phyloP scores from a whole-genome alignment of 2,797 vertebrate genomes.

The Hemitrygon akajei region DNA sequence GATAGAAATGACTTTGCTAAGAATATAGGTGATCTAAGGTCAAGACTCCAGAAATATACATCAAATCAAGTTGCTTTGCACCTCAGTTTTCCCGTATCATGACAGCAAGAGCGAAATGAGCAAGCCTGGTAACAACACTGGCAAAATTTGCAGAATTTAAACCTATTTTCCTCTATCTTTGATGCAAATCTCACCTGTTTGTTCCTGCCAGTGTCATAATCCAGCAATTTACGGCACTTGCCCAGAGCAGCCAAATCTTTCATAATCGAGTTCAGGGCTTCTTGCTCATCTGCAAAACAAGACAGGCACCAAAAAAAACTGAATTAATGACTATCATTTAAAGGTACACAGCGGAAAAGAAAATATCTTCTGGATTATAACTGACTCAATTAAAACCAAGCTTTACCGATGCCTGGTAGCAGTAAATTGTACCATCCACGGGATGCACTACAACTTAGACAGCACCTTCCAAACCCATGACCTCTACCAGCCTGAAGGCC shows the following conservation, averaged over 20 bases:
- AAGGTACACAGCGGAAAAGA: background rate
- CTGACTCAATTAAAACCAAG: background rate
- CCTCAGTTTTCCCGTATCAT: background rate
- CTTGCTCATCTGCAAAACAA: constrained; percentile 71
- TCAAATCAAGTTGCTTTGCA: background rate
- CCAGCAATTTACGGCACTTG: constrained; percentile 66
- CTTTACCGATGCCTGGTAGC: no score
- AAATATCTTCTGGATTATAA: background rate
- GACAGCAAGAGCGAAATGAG: background rate
- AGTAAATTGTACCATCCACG: no score
- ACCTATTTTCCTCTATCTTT: background rate
- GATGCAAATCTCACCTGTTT: constrained; percentile 69
- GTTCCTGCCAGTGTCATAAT: constrained; percentile 61
- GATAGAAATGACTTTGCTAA: no score
- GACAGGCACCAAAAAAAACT: background rate
- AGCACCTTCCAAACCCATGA: no score
- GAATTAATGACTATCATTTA: background rate
- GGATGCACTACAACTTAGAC: no score
- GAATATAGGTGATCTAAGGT: background rate
- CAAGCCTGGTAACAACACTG: background rate
- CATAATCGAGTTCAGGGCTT: constrained; percentile 88
- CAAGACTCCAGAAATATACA: background rate
- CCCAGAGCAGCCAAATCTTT: constrained; percentile 83
- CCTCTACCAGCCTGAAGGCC: no score
- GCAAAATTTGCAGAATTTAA: background rate